Conservation (phyloP, 2,113 vertebrate genomes). For the Callipepla squamata region DNA sequence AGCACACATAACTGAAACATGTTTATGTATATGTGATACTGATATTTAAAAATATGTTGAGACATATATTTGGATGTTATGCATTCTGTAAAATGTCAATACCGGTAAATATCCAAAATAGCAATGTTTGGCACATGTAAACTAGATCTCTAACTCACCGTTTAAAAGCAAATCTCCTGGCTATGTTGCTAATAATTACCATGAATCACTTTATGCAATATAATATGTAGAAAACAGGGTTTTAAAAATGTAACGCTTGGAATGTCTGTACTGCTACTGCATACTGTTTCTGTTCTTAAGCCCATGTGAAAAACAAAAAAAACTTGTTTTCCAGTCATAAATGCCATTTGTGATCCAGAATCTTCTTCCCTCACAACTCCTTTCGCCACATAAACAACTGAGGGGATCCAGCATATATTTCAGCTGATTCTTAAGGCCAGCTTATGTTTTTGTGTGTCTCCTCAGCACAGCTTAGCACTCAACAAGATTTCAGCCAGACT, state of each 20-base stretch:
- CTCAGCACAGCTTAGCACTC: background rate
- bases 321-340: background rate
- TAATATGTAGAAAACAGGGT: background rate
- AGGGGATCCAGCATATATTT: background rate
- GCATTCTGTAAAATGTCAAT: background rate
- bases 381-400: background rate
- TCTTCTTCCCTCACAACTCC: background rate
- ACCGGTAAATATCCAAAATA: background rate
- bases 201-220: background rate
- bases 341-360: background rate
- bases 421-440: background rate
- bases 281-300: background rate
- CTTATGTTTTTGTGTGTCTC: background rate
- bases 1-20: background rate
- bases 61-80: background rate
- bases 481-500: background rate
- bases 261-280: background rate
- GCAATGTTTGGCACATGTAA: background rate
- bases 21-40: background rate
- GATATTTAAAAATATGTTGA: background rate
- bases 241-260: background rate
- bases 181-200: background rate
- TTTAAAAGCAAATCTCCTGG: background rate
- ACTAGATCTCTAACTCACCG: background rate
- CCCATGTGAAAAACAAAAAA: background rate